Percentiles rank a stretch among this genome's conserved stretches.
These are phyloP conservation scores for Urocolius indicus DNA, from an alignment of 2,113 vertebrate genomes.

Conservation along the genomic window DNA sequence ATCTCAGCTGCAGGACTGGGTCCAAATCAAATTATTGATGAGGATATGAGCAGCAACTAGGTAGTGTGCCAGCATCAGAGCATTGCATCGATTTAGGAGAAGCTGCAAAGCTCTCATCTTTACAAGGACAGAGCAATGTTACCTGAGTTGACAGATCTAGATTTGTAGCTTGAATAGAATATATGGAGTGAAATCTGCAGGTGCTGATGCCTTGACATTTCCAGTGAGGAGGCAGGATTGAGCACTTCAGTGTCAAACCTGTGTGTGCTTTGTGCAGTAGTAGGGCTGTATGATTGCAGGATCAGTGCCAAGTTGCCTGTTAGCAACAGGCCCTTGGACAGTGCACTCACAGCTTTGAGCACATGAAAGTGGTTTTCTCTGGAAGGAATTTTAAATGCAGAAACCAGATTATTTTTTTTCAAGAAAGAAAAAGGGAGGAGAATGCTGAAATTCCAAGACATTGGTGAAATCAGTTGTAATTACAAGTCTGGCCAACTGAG, in stretches of 20 bases:
- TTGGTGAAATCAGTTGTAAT: conserved; percentile 44
- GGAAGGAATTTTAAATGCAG: conserved; percentile 36
- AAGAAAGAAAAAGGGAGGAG: conserved; percentile 14
- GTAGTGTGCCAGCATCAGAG: neutral
- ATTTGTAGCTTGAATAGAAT: neutral
- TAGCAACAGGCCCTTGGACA: neutral
- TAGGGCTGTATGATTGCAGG: neutral
- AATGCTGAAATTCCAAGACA: conserved; percentile 24
- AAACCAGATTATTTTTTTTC: conserved; percentile 22
- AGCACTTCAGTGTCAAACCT: neutral
- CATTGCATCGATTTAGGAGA: neutral
- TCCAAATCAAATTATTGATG: neutral
- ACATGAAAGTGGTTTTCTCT: conserved; percentile 11
- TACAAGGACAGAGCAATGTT: neutral
- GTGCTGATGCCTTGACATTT: conserved; percentile 3
- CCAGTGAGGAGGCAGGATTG: neutral
- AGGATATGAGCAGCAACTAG: neutral
- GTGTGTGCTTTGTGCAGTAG: neutral
- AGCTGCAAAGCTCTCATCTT: neutral
- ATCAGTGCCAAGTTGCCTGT: conserved; percentile 15
- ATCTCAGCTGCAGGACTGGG: neutral
- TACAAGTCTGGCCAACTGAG: conserved; percentile 36
- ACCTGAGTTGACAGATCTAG: neutral
- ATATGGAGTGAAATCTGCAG: neutral
- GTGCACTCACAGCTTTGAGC: neutral